Conservation (phyloP, 37 sponge, comb jelly and placozoan species). For the Halisarca cf. caerulea region DNA sequence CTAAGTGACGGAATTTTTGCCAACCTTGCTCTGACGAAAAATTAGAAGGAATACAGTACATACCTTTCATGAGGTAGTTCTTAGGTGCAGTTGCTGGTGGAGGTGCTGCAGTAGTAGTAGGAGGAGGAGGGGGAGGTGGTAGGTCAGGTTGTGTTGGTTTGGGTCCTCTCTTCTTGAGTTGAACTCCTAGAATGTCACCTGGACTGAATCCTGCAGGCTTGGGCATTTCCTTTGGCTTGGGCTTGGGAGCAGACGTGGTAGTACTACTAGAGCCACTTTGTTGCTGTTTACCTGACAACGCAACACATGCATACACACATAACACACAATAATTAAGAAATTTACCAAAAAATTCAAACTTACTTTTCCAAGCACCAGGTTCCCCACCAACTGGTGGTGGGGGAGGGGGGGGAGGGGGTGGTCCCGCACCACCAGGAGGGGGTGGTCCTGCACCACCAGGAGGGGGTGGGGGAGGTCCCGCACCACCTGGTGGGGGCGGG, state of each 20-base stretch:
- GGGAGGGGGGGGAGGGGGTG: conserved; percentile 64
- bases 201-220: conserved; percentile 32
- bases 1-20: no score
- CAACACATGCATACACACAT: neutral
- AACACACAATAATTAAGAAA: no score
- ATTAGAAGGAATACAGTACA: neutral
- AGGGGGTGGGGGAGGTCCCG: conserved; percentile 23
- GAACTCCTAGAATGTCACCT: conserved; percentile 54
- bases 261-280: neutral
- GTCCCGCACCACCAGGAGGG: conserved; percentile 29
- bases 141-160: conserved; percentile 32
- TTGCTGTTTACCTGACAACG: neutral
- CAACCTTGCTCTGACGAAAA: no score
- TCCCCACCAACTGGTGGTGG: conserved; percentile 60
- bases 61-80: conserved; percentile 70
- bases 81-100: conserved; percentile 44
- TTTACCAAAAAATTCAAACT: neutral
- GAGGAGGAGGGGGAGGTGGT: conserved; percentile 68
- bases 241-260: neutral
- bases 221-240: conserved; percentile 1
- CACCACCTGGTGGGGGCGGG: conserved; percentile 1
- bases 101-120: neutral
- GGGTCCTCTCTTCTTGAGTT: conserved; percentile 21
- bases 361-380: conserved; percentile 21
- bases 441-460: conserved; percentile 8